These are phyloP conservation scores for Polypterus senegalus DNA, from an alignment of 2,113 vertebrate species.

Conservation along the genomic window DNA sequence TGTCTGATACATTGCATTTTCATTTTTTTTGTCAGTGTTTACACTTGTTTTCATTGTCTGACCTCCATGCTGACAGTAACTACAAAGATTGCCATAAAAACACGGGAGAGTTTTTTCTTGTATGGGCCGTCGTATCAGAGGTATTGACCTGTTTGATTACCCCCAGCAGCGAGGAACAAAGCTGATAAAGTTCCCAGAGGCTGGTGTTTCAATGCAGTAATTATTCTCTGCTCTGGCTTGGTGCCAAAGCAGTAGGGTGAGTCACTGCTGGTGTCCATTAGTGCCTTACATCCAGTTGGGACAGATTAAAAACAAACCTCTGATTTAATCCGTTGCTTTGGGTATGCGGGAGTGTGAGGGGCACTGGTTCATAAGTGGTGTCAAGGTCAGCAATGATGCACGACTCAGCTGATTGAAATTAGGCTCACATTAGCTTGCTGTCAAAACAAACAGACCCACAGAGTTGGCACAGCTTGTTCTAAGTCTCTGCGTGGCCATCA, in stretches of 20 bases:
- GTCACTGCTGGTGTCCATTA: too few species aligned
- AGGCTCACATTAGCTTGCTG: slow-evolving; percentile 15
- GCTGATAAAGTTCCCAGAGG: too few species aligned
- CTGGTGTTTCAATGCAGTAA: slow-evolving; percentile 1
- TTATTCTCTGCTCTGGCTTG: slow-evolving; percentile 19
- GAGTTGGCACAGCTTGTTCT: background rate
- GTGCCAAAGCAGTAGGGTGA: background rate
- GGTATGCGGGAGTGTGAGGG: background rate
- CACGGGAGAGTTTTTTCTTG: too few species aligned
- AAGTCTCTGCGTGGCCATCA: background rate
- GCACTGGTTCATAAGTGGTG: slow-evolving; percentile 3
- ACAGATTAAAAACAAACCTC: background rate
- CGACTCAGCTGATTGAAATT: slow-evolving; percentile 15
- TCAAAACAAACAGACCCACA: slow-evolving; percentile 3
- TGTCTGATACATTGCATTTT: too few species aligned
- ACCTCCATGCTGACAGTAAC: too few species aligned
- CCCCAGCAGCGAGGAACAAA: too few species aligned
- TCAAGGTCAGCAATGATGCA: slow-evolving; percentile 16
- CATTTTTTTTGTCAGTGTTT: too few species aligned
- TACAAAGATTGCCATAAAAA: too few species aligned
- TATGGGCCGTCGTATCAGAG: too few species aligned
- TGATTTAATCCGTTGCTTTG: background rate
- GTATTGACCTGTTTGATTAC: too few species aligned
- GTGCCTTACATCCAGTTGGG: background rate
- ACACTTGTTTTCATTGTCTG: too few species aligned